These are phyloP conservation scores for Drosophila suzukii DNA, from an alignment of 1,140 invertebrate species.

Conservation along the genomic window DNA sequence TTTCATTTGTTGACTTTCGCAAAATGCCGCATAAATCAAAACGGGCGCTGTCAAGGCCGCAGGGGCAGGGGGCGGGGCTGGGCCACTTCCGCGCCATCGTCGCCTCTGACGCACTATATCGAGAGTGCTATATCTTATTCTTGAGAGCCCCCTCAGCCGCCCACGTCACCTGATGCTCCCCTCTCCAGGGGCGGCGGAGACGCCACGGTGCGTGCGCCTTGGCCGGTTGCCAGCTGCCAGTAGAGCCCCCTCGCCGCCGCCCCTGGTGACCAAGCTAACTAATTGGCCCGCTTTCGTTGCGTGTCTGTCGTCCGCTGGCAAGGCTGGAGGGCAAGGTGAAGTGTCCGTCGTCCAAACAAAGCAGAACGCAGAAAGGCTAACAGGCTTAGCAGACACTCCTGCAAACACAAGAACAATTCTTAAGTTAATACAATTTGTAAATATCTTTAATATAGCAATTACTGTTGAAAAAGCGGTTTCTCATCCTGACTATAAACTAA, in stretches of 20 bases:
- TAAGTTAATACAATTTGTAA: not conserved
- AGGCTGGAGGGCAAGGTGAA: constrained; percentile 23
- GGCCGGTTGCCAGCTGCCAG: constrained; percentile 45
- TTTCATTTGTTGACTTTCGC: constrained; percentile 79
- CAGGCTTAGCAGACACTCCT: not conserved
- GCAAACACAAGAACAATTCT: not conserved
- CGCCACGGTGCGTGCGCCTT: constrained; percentile 56
- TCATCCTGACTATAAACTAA: too few species aligned
- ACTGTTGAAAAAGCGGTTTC: too few species aligned
- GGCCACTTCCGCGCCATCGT: constrained; percentile 47
- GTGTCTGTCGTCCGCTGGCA: constrained; percentile 30
- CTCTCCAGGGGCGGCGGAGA: constrained; percentile 12
- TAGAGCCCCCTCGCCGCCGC: not conserved
- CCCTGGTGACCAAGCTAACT: constrained; percentile 9
- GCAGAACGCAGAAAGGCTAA: not conserved
- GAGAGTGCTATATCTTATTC: constrained; percentile 5
- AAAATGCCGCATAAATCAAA: constrained; percentile 78
- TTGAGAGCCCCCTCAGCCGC: not conserved
- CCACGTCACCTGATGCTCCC: constrained; percentile 26
- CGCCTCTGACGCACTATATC: constrained; percentile 39
- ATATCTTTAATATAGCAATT: not conserved
- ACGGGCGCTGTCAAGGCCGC: constrained; percentile 42
- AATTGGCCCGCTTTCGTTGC: constrained; percentile 52
- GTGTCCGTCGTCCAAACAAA: constrained; percentile 5
- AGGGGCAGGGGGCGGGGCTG: constrained; percentile 6